Conservation (phyloP, 2,888 invertebrate genomes). For the Caenorhabditis sp. region DNA sequence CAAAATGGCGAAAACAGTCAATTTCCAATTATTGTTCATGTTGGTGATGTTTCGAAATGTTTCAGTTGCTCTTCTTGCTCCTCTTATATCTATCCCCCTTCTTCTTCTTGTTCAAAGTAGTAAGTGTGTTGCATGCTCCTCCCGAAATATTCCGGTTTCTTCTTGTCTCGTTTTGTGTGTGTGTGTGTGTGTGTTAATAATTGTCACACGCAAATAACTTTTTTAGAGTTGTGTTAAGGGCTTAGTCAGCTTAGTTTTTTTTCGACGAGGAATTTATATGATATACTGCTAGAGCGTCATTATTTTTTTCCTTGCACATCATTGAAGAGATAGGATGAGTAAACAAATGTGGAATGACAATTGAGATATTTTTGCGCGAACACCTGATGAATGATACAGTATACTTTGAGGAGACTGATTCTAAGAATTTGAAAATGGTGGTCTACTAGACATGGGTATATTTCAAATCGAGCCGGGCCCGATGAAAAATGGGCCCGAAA, state of each 20-base stretch:
- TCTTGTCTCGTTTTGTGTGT: not conserved
- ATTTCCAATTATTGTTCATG: not conserved
- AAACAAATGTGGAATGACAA: too few species aligned
- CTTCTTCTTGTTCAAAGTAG: too few species aligned
- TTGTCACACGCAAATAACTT: constrained; percentile 1
- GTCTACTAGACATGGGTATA: too few species aligned
- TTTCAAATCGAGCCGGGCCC: too few species aligned
- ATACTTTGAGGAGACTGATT: too few species aligned
- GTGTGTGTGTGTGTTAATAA: not conserved
- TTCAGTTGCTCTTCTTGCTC: not conserved
- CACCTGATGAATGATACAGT: too few species aligned
- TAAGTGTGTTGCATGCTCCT: not conserved
- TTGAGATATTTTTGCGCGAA: too few species aligned
- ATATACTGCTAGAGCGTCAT: not conserved
- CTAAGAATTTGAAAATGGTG: too few species aligned
- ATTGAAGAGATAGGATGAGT: too few species aligned
- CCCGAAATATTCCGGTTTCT: not conserved
- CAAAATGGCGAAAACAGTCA: not conserved
- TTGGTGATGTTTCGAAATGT: not conserved
- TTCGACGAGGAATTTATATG: not conserved
- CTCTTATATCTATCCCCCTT: not conserved
- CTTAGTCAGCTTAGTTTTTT: not conserved
- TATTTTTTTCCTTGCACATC: too few species aligned
- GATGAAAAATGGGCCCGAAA: too few species aligned
- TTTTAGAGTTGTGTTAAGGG: not conserved